These are phyloP conservation scores for Cassiopea andromeda DNA, from an alignment of 30 jellyfish, hydroid and myxozoan genomes.

Conservation along the genomic window DNA sequence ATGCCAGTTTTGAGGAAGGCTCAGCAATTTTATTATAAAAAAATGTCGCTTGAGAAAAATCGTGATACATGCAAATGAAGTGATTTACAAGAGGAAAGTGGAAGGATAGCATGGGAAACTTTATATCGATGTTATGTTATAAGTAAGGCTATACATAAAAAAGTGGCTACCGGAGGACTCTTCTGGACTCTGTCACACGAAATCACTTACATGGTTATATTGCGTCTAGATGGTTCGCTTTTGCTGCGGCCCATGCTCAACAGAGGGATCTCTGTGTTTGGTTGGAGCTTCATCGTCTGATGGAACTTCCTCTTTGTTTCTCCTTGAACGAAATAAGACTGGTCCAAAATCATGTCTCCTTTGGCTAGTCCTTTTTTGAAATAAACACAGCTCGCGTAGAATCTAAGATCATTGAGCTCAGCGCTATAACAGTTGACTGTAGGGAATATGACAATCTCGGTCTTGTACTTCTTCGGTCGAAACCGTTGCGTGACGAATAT, in stretches of 20 bases:
- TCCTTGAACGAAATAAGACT: conserved; percentile 61
- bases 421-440: conserved; percentile 10
- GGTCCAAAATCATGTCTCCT: conserved; percentile 25
- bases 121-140: too few relatives aligned
- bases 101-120: too few relatives aligned
- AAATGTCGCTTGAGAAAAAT: too few relatives aligned
- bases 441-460: conserved; percentile 54
- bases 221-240: conserved; percentile 5
- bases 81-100: too few relatives aligned
- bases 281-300: conserved; percentile 63
- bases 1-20: too few relatives aligned
- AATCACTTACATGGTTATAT: background rate
- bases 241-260: conserved; percentile 14
- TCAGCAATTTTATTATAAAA: too few relatives aligned
- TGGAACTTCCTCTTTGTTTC: conserved; percentile 44
- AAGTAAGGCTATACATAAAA: too few relatives aligned
- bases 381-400: conserved; percentile 23
- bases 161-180: too few relatives aligned
- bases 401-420: conserved; percentile 22
- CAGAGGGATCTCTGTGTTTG: conserved; percentile 13
- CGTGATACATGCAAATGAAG: too few relatives aligned
- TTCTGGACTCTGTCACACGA: background rate
- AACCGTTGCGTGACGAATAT: conserved; percentile 46
- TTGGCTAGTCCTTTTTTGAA: conserved; percentile 51
- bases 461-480: conserved; percentile 61